Evolutionary conservation across 2,888 invertebrate species (phyloP).

Genomic region (Pseudococcus viburni): DNA sequence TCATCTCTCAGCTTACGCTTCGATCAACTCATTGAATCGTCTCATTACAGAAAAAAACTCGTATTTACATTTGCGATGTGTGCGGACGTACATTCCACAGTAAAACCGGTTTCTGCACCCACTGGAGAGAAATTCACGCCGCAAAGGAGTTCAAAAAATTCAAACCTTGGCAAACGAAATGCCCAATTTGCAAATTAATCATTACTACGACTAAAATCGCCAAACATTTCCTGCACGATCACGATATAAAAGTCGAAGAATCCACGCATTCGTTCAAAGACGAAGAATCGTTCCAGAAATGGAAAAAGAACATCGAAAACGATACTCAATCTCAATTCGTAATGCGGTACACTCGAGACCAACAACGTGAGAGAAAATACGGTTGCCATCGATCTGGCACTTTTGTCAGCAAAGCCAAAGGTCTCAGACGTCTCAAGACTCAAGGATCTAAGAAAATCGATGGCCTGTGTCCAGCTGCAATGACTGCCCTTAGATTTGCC

Average conservation of each 20-base stretch:
- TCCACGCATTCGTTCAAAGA: neutral
- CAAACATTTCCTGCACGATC: neutral
- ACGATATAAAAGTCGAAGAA: neutral
- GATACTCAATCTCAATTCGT: neutral
- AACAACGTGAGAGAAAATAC: conserved; percentile 3
- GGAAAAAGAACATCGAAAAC: neutral
- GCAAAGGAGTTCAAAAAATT: neutral
- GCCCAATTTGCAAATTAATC: neutral
- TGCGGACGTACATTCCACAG: neutral
- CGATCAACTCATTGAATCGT: neutral
- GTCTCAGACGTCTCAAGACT: neutral
- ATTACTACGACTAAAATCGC: neutral
- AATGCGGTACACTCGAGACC: neutral
- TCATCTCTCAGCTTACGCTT: neutral
- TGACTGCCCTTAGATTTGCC: neutral
- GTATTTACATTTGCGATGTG: neutral
- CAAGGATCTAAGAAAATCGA: neutral
- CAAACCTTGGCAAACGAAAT: neutral
- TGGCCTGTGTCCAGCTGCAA: neutral
- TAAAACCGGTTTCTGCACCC: neutral
- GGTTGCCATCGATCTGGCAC: neutral
- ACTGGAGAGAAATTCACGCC: neutral
- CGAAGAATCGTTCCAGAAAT: neutral
- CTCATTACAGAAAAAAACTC: neutral
- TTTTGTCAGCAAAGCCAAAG: neutral